Percentiles rank a stretch among this genome's conserved stretches.
phyloP scores from a whole-genome alignment of 2,888 invertebrate genomes.

The Pyrrhia umbra region DNA sequence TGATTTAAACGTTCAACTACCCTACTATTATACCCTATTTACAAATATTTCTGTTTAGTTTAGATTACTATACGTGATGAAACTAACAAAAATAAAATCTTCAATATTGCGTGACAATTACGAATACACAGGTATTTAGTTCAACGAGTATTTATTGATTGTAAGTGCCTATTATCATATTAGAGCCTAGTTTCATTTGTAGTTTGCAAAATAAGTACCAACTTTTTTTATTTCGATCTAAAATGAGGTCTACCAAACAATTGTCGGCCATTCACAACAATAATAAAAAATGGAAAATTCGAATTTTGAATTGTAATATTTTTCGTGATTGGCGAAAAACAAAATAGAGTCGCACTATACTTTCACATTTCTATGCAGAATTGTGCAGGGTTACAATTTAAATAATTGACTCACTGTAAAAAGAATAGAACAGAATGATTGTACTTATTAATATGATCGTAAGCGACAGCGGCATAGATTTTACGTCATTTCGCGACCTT shows the following conservation, averaged over 20 bases:
- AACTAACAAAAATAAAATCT: no score
- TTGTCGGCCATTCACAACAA: constrained; percentile 26
- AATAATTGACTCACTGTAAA: neutral
- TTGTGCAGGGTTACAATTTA: constrained; percentile 5
- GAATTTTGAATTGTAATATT: constrained; percentile 14
- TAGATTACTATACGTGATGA: no score
- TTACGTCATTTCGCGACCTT: neutral
- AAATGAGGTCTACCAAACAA: constrained; percentile 14
- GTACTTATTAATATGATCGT: constrained; percentile 17
- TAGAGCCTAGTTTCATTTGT: no score
- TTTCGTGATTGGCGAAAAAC: constrained; percentile 22
- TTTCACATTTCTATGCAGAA: constrained; percentile 41
- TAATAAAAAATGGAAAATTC: constrained; percentile 5
- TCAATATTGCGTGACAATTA: no score
- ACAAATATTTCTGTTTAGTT: no score
- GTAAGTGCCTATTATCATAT: no score
- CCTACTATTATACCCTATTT: no score
- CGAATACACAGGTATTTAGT: no score
- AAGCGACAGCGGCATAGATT: constrained; percentile 1
- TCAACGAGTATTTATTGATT: no score
- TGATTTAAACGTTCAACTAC: no score
- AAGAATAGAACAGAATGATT: constrained; percentile 12
- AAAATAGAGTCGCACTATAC: constrained; percentile 16
- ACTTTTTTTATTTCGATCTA: neutral
- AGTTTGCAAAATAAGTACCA: no score